Base-by-base conservation (phyloP, 2,888 invertebrate genomes). In the Chaitophorus viminalis region DNA sequence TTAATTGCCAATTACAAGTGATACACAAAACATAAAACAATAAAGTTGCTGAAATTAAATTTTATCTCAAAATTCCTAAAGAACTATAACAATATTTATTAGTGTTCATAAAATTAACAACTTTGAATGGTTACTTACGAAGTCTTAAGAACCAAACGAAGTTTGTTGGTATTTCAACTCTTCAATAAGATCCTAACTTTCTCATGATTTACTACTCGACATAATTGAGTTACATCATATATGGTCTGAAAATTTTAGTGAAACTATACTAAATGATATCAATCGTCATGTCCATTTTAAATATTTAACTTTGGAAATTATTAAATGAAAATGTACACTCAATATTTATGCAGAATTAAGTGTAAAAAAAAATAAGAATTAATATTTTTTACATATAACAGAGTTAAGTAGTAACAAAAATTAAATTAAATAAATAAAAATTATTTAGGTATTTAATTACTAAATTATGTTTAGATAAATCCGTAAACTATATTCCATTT, bases 161-260 rank as follows among this genome's bases (percentile, higher is more conserved):
- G 79, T 87, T 87, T 79, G 74, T 79, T 54, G 65, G 52, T 60
- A 74, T 87, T 87, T 81, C 74, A 75, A 77, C 65, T 52, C 39
- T 70, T 83, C 83, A 65, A 86, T 79, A 77, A 79, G 36, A 60
- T 78, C 25, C 54, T 65, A 87, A 87, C 87, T 87, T 87, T 81
- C 72, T 87, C 65, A 74, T 81, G 87, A 87, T 87, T 87, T 87
- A 87, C 81, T 74, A 60, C 81, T 46, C 60, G 79, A 81, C 81
- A 81, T 87, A 87, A 87, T 87, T 54, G 87, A 87, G 81, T 87
- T 87, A n/a, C n/a, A n/a, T n/a, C n/a, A n/a, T n/a, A 87, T 31
- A 77, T 77, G 84, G 76, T 76, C 76, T n/a, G 68, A 18, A 31
- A 77, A 77, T 85, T 76, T 76, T 8, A 46, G 76, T n/a, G 68